Base-by-base conservation (phyloP, 2,113 vertebrate species). In the Nyctereutes procyonoides region DNA sequence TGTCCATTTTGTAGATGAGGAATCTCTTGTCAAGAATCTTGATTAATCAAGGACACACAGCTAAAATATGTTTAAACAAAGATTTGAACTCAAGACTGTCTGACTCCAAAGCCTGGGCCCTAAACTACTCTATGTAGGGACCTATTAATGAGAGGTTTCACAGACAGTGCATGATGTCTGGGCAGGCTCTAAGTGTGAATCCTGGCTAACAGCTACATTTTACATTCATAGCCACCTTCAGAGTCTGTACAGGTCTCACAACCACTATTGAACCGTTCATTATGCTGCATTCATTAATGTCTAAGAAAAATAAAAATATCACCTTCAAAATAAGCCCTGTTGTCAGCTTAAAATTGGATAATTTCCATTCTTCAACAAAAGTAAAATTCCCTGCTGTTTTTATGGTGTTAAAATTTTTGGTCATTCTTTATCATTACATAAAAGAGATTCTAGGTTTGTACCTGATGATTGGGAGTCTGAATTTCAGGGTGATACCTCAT, bases 221-320 rank as follows among this genome's bases (percentile, higher is more conserved):
- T 99, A 83, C 99, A 99, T 97, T 99, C 99, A 15, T 99, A 99
- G 96, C 99, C 99, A 60, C 99, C 99, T 95, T 99, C 99, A 0
- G 99, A 99, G 98, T 99, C 99, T 2, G 99, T 99, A 97, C 99
- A 99, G 10, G 99, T 99, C 98, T 99, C 99, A 97, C 99, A 99
- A 88, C 99, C 99, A 0, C 99, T 99, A 8, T 99, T 99, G 43
- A 15, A 77, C 74, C 43, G 30, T 77, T 77, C 98, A 99, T 99
- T 89, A 99, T 99, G 84, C 98, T 98, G 79, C 99, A 99, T 95
- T 99, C 99, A 22, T 99, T 99, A 65, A 99, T 99, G 98, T 99
- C 99, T 99, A 82, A n/a, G 95, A 95, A 80, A 87, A 98, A 83
- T 48, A 93, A 97, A 93, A 87, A 74, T 3, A 60, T 43, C 58